Conservation (phyloP, 2,888 invertebrate species). For the Lydus trimaculatus region DNA sequence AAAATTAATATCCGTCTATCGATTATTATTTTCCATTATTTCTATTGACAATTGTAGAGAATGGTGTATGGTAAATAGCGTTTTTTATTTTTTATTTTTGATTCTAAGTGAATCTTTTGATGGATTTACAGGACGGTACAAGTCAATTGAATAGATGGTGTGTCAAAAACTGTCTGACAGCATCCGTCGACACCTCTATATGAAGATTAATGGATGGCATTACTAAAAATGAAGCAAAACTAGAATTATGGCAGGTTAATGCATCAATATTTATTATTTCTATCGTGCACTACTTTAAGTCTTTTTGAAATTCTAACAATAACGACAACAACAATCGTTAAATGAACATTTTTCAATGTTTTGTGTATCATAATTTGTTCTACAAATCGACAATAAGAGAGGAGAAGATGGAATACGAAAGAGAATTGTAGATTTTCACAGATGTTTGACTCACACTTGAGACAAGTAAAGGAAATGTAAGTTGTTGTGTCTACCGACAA, state of each 20-base stretch:
- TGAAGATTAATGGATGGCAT: constrained; percentile 47
- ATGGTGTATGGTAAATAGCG: not conserved
- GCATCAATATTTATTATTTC: constrained; percentile 53
- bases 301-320: not conserved
- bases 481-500: not conserved
- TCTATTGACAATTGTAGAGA: not conserved
- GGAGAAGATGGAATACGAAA: not conserved
- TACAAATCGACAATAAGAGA: not conserved
- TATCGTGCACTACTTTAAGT: constrained; percentile 35
- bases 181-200: constrained; percentile 8
- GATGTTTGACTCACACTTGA: constrained; percentile 5
- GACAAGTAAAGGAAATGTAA: not conserved
- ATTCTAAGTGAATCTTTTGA: not conserved
- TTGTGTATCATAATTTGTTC: constrained; percentile 35
- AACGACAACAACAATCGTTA: not conserved
- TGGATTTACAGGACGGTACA: not conserved
- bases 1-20: constrained; percentile 1
- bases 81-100: not conserved
- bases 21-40: not conserved
- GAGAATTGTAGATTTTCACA: constrained; percentile 14
- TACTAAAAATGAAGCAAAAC: constrained; percentile 49
- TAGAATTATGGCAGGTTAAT: constrained; percentile 49
- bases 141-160: constrained; percentile 3
- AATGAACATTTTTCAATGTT: constrained; percentile 26
- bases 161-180: not conserved